Evolutionary conservation across 2,888 invertebrate genomes (phyloP).

Genomic region (Falcaria lacertinaria): DNA sequence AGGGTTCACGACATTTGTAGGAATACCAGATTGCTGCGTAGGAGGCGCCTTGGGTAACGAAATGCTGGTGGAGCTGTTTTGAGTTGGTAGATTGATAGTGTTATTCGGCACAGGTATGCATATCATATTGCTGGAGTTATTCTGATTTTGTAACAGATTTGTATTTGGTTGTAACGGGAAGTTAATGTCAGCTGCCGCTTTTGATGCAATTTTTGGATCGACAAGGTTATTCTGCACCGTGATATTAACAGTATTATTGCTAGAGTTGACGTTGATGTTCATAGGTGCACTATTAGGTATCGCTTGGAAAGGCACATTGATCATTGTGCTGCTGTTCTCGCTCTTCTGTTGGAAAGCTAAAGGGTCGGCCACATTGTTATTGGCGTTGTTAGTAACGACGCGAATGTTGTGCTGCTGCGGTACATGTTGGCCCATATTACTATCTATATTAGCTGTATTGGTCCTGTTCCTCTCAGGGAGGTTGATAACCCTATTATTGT

Average conservation of each 20-base stretch:
- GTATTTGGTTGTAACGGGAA: constrained; percentile 62
- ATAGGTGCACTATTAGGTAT: constrained; percentile 75
- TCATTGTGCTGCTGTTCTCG: constrained; percentile 67
- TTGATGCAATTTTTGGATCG: constrained; percentile 72
- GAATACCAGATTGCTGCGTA: constrained; percentile 81
- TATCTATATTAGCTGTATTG: constrained; percentile 54
- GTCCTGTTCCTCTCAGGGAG: constrained; percentile 67
- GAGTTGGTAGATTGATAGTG: constrained; percentile 70
- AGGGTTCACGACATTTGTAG: constrained; percentile 86
- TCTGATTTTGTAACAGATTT: constrained; percentile 59
- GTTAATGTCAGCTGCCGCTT: constrained; percentile 60
- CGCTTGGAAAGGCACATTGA: constrained; percentile 74
- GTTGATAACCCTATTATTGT: constrained; percentile 68
- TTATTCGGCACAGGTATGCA: constrained; percentile 69
- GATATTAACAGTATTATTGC: constrained; percentile 72
- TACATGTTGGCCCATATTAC: constrained; percentile 61
- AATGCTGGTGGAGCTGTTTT: constrained; percentile 78
- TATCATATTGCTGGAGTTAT: constrained; percentile 57
- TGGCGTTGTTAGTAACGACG: constrained; percentile 65
- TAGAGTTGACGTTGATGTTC: constrained; percentile 75
- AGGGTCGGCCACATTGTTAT: constrained; percentile 56
- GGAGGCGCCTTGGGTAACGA: constrained; percentile 81
- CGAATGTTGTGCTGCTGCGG: constrained; percentile 71
- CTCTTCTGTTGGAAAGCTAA: constrained; percentile 64
- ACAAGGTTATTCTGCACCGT: constrained; percentile 74